phyloP scores from a whole-genome alignment of 2,888 invertebrate genomes.

The Punctoribates punctum region DNA sequence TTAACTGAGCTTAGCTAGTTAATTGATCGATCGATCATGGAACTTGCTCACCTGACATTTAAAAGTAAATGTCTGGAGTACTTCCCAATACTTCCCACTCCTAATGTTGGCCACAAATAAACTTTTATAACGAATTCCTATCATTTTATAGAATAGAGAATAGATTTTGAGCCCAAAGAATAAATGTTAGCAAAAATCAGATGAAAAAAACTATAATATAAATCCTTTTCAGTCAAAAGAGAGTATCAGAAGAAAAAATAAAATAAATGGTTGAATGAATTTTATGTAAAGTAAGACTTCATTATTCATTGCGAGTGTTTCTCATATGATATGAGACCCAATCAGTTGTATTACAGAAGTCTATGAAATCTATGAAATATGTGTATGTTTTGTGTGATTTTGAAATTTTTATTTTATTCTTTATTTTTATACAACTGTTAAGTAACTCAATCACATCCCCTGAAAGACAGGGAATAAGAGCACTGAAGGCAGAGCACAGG shows the following conservation, averaged over 20 bases:
- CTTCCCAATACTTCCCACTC: background rate
- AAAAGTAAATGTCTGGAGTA: no score
- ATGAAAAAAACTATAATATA: background rate
- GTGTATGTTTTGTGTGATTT: background rate
- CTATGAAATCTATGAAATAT: background rate
- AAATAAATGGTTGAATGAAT: slow-evolving; percentile 12
- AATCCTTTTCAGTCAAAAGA: background rate
- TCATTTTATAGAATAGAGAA: slow-evolving; percentile 4
- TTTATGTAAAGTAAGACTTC: slow-evolving; percentile 30
- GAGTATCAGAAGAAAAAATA: background rate
- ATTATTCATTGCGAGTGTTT: background rate
- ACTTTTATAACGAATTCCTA: slow-evolving; percentile 1
- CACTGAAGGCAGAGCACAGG: background rate
- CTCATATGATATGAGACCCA: slow-evolving; percentile 4
- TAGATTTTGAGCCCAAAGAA: background rate
- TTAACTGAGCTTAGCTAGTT: no score
- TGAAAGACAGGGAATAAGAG: background rate
- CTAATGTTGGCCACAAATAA: background rate
- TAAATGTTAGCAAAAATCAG: background rate
- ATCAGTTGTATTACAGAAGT: slow-evolving; percentile 12
- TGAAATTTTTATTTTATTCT: background rate
- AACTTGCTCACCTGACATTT: no score
- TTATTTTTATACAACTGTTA: background rate
- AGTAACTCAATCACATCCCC: slow-evolving; percentile 19
- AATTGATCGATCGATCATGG: no score